A percentile compares a stretch with the other conserved stretches of the same genome.
These are phyloP conservation scores for Macroramphosus scolopax DNA, from an alignment of 2,797 vertebrate genomes.

Conservation along the genomic window DNA sequence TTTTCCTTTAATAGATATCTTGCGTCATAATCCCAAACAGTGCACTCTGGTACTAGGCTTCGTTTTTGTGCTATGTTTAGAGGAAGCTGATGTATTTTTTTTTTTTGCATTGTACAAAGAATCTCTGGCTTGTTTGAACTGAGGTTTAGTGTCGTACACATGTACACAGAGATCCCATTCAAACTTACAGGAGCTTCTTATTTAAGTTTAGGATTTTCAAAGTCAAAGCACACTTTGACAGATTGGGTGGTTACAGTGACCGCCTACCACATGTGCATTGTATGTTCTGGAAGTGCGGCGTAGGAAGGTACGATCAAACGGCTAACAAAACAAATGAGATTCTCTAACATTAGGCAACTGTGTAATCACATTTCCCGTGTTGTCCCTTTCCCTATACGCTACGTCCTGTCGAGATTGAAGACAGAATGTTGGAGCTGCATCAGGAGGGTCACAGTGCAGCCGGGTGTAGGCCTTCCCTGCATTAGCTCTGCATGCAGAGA, in stretches of 20 bases:
- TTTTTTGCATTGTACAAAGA: slow-evolving; percentile 2
- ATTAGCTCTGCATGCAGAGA: slow-evolving; percentile 56
- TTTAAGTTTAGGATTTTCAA: slow-evolving; percentile 37
- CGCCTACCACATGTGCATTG: slow-evolving; percentile 52
- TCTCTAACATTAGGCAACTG: slow-evolving; percentile 66
- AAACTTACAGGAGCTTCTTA: slow-evolving; percentile 7
- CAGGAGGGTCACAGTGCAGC: slow-evolving; percentile 57
- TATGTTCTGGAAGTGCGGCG: slow-evolving; percentile 25
- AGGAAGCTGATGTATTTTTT: no score
- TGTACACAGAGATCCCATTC: background rate
- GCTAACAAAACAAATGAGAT: slow-evolving; percentile 68
- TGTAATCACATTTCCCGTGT: slow-evolving; percentile 72
- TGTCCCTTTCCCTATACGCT: slow-evolving; percentile 56
- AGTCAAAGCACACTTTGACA: slow-evolving; percentile 43
- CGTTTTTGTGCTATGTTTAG: slow-evolving; percentile 25
- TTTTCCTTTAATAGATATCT: slow-evolving; percentile 59
- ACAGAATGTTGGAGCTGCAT: slow-evolving; percentile 37
- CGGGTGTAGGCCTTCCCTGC: slow-evolving; percentile 35
- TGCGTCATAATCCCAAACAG: slow-evolving; percentile 50
- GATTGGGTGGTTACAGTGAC: slow-evolving; percentile 38
- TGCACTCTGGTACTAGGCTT: no score
- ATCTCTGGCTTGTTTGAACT: slow-evolving; percentile 1
- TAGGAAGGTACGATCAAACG: slow-evolving; percentile 60
- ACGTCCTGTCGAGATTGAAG: slow-evolving; percentile 40
- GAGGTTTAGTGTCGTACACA: no score